Conservation (phyloP, 2,888 invertebrate genomes). For the Leptinotarsa tumamoca region DNA sequence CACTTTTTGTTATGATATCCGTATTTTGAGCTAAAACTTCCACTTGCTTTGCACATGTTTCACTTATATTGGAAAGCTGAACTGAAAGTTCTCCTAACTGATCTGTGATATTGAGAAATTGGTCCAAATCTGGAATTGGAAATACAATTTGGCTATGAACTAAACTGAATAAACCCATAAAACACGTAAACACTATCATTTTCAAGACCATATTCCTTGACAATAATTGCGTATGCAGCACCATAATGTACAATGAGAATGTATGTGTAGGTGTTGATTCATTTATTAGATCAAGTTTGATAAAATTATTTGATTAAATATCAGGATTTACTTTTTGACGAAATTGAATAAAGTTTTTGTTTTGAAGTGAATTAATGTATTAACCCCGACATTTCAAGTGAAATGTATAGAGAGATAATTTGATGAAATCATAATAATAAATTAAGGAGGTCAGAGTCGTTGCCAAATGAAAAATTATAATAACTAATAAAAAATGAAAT, state of each 20-base stretch:
- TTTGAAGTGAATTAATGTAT: neutral
- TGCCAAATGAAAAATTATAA: too few species aligned
- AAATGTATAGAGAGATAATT: too few species aligned
- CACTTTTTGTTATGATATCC: conserved; percentile 4
- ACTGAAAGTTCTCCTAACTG: neutral
- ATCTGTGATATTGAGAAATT: neutral
- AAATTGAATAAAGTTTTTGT: neutral
- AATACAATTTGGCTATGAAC: neutral
- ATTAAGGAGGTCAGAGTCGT: too few species aligned
- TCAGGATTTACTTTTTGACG: neutral
- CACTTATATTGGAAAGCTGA: neutral
- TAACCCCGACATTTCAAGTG: neutral
- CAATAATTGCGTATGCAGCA: neutral
- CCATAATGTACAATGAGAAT: neutral
- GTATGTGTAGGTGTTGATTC: neutral
- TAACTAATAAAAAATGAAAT: too few species aligned
- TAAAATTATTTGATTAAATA: neutral
- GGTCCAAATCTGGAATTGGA: conserved; percentile 8
- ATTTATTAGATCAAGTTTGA: neutral
- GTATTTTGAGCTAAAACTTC: conserved; percentile 2
- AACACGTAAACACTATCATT: neutral
- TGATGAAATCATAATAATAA: too few species aligned
- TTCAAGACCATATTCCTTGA: neutral
- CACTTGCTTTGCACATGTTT: conserved; percentile 5
- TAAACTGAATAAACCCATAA: neutral